Percentiles rank a stretch among this genome's conserved stretches.
Evolutionary conservation across 2,113 vertebrate species (phyloP).

Genomic region (Leptocoma aspasia): DNA sequence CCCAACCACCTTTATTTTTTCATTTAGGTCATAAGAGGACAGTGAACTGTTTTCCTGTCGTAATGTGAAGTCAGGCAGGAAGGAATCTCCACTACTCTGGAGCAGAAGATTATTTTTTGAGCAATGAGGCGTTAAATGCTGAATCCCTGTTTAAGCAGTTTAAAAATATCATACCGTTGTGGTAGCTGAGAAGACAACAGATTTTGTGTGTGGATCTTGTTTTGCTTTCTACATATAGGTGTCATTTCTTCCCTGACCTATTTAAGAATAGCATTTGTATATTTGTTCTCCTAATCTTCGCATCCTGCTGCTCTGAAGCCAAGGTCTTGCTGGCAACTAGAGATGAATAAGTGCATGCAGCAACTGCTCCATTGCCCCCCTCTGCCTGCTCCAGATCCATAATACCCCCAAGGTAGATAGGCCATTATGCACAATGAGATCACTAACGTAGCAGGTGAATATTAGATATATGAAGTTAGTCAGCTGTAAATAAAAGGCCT

Average conservation of each 20-base stretch:
- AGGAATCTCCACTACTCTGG: neutral
- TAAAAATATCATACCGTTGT: neutral
- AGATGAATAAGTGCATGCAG: neutral
- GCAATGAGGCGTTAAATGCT: neutral
- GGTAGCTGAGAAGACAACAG: neutral
- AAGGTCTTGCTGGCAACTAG: neutral
- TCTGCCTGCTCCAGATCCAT: slow-evolving; percentile 2
- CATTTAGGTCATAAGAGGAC: neutral
- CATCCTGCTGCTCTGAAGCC: neutral
- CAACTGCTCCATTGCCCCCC: neutral
- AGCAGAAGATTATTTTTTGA: neutral
- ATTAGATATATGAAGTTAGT: slow-evolving; percentile 42
- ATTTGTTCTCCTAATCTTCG: neutral
- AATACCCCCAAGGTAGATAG: neutral
- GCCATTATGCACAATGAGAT: slow-evolving; percentile 44
- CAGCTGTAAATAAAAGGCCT: slow-evolving; percentile 48
- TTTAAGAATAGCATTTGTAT: neutral
- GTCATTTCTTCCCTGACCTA: neutral
- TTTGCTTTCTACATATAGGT: neutral
- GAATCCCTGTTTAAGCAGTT: neutral
- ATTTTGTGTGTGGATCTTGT: neutral
- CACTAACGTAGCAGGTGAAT: slow-evolving; percentile 49
- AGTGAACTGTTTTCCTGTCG: neutral
- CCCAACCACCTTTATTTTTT: neutral
- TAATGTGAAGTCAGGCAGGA: neutral